phyloP scores from a whole-genome alignment of 2,888 invertebrate genomes.

The Tenodera sinensis region DNA sequence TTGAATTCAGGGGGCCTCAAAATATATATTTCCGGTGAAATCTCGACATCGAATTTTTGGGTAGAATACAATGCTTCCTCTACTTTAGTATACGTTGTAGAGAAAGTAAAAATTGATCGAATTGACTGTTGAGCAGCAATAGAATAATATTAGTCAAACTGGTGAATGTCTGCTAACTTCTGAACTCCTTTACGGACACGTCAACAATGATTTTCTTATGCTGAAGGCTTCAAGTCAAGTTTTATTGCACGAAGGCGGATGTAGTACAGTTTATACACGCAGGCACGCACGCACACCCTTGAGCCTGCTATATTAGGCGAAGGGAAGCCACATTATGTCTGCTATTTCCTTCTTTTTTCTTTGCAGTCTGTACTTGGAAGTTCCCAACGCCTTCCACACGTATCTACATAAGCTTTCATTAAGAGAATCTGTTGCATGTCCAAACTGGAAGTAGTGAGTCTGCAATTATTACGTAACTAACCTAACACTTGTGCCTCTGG shows the following conservation, averaged over 20 bases:
- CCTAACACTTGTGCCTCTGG: no score
- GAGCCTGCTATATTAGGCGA: not conserved
- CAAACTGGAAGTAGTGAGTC: not conserved
- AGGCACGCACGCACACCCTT: not conserved
- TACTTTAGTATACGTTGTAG: no score
- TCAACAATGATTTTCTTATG: not conserved
- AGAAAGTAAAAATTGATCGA: no score
- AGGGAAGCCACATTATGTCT: not conserved
- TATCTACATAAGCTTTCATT: not conserved
- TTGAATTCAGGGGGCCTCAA: no score
- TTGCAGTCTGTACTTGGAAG: not conserved
- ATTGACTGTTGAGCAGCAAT: no score
- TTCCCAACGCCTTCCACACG: not conserved
- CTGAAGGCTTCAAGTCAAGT: not conserved
- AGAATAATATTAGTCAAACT: no score
- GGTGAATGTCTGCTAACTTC: no score
- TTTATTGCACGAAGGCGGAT: not conserved
- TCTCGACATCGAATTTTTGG: no score
- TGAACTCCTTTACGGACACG: no score
- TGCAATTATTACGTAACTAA: not conserved
- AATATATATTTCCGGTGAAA: no score
- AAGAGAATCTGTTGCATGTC: not conserved
- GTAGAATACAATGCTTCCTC: no score
- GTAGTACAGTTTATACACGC: not conserved
- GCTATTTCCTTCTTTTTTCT: not conserved